Conservation (phyloP, 2,797 vertebrate species). For the Lycodopsis pacificus region DNA sequence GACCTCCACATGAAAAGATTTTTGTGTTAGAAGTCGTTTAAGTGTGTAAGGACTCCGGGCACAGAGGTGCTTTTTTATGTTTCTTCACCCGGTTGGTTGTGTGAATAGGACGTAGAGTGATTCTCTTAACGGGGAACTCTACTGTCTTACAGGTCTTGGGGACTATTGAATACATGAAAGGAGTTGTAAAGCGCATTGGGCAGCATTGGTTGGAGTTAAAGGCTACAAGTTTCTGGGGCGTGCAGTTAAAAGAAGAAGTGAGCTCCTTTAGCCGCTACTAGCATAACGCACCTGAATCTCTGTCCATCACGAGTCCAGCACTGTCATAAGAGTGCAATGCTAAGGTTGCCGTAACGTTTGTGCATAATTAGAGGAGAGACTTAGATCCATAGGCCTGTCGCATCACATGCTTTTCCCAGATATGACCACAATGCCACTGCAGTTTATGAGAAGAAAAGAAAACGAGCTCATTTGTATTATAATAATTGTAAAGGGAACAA, state of each 20-base stretch:
- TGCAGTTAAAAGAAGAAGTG: background rate
- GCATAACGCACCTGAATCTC: background rate
- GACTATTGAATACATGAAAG: background rate
- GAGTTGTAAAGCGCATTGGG: background rate
- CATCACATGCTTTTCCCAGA: background rate
- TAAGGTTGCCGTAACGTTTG: background rate
- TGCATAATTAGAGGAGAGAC: background rate
- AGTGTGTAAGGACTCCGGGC: background rate
- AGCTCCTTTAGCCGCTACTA: background rate
- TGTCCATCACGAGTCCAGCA: background rate
- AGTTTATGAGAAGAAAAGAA: constrained; percentile 1
- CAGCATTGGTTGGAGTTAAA: background rate
- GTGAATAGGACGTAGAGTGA: constrained; percentile 11
- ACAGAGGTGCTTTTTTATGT: background rate
- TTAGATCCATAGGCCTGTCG: background rate
- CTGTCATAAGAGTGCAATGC: background rate
- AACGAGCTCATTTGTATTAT: background rate
- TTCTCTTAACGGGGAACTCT: constrained; percentile 8
- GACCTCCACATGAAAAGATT: background rate
- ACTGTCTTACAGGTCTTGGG: background rate
- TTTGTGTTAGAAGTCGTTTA: background rate
- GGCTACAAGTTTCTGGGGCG: background rate
- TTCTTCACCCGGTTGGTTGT: constrained; percentile 10
- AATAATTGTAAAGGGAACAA: background rate
- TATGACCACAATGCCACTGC: background rate